Conservation (phyloP, 2,113 vertebrate genomes). For the Craseonycteris thonglongyai region DNA sequence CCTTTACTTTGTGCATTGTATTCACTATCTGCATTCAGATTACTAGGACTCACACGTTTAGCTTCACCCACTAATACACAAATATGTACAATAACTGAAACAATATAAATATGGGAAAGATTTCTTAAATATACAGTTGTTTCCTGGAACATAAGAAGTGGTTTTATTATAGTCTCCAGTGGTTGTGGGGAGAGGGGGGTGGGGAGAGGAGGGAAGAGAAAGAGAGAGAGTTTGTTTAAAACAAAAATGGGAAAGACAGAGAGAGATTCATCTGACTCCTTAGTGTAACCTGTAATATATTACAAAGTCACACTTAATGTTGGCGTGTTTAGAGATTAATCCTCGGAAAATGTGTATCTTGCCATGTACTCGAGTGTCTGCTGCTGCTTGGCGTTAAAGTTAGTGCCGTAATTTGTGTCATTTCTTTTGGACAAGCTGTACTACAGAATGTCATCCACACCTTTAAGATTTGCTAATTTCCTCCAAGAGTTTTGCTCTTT, state of each 20-base stretch:
- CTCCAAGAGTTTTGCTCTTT: constrained; percentile 49
- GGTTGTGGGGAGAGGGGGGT: too few species aligned
- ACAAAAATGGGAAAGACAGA: neutral
- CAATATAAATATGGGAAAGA: neutral
- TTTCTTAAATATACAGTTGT: neutral
- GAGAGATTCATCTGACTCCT: neutral
- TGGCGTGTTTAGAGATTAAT: neutral
- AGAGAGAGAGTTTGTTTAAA: too few species aligned
- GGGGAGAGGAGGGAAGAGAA: too few species aligned
- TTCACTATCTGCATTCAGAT: neutral
- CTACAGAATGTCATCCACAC: constrained; percentile 64
- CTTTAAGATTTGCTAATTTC: constrained; percentile 66
- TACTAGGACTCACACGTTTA: neutral
- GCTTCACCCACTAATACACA: neutral
- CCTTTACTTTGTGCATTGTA: neutral
- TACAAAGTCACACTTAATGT: neutral
- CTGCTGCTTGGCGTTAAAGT: constrained; percentile 24
- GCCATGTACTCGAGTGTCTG: neutral
- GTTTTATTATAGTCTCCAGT: neutral
- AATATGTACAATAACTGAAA: neutral
- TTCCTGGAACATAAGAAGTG: neutral
- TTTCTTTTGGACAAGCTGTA: constrained; percentile 42
- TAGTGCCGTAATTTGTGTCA: constrained; percentile 8
- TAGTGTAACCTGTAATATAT: neutral
- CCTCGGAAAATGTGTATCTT: constrained; percentile 18